A percentile compares a stretch with the other conserved stretches of the same genome.
phyloP scores from a whole-genome alignment of 2,113 vertebrate species.

The Saccopteryx bilineata region DNA sequence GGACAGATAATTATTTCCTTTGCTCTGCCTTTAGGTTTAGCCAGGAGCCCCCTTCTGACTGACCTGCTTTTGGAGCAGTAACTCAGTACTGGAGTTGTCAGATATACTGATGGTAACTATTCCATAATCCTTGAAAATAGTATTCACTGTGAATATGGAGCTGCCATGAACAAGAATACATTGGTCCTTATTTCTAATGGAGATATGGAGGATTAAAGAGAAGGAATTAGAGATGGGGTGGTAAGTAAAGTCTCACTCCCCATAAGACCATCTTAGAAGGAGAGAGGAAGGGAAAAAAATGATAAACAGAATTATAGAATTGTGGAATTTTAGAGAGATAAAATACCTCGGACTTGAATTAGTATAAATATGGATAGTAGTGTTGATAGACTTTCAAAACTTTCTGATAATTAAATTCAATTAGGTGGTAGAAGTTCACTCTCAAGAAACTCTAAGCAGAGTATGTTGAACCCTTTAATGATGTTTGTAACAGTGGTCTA shows the following conservation, averaged over 20 bases:
- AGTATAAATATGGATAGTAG: neutral
- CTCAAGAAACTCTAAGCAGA: conserved; percentile 10
- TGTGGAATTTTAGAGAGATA: conserved; percentile 26
- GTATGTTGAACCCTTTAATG: neutral
- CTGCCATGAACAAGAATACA: neutral
- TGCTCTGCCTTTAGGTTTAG: neutral
- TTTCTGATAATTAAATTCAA: conserved; percentile 8
- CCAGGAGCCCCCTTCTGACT: neutral
- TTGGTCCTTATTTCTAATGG: conserved; percentile 6
- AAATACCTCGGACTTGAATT: neutral
- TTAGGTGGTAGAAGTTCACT: neutral
- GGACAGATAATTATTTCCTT: neutral
- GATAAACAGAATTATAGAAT: conserved; percentile 15
- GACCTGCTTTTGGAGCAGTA: neutral
- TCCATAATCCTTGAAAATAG: conserved; percentile 51
- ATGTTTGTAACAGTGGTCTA: neutral
- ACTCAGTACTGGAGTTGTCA: conserved; percentile 19
- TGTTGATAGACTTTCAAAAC: neutral
- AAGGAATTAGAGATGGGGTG: neutral
- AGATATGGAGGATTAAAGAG: neutral
- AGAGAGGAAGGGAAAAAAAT: neutral
- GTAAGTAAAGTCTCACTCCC: neutral
- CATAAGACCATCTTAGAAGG: neutral
- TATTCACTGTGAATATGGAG: conserved; percentile 22
- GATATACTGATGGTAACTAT: neutral